Percentiles rank a stretch among this genome's conserved stretches.
Conservation (phyloP, 1,140 invertebrate species). For the Scaptomyza hsui region DNA sequence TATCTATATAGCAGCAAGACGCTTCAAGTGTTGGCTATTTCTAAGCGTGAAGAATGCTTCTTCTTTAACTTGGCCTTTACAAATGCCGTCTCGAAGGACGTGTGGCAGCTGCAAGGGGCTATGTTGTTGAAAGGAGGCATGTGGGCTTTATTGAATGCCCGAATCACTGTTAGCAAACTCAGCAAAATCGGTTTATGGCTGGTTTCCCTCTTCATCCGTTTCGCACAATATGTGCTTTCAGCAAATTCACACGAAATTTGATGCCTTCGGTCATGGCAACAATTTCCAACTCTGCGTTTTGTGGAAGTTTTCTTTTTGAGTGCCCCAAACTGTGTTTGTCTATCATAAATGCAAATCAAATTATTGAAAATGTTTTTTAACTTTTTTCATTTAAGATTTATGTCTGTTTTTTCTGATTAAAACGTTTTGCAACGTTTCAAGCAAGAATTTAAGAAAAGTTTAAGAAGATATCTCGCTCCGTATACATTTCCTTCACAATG, state of each 20-base stretch:
- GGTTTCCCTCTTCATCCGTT: constrained; percentile 8
- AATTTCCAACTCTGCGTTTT: neutral
- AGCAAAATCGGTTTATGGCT: constrained; percentile 41
- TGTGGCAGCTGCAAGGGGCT: constrained; percentile 2
- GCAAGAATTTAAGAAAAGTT: too few species aligned
- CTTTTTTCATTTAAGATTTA: neutral
- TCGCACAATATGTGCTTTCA: constrained; percentile 8
- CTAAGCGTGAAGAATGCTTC: constrained; percentile 16
- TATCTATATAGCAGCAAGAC: constrained; percentile 37
- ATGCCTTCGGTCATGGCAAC: constrained; percentile 3
- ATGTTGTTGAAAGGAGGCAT: constrained; percentile 10
- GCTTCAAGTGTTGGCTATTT: constrained; percentile 50
- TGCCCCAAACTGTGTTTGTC: neutral
- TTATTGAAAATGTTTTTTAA: neutral
- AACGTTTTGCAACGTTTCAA: too few species aligned
- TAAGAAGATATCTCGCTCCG: neutral
- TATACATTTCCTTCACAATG: neutral
- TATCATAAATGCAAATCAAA: neutral
- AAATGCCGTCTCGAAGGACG: neutral
- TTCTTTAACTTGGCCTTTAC: neutral
- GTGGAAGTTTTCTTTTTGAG: neutral
- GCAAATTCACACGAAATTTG: constrained; percentile 3
- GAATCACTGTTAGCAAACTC: constrained; percentile 26
- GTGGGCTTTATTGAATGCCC: constrained; percentile 33
- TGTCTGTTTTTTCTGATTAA: too few species aligned